Percentiles rank a stretch among this genome's conserved stretches.
These are phyloP conservation scores for Euphydryas editha DNA, from an alignment of 2,888 invertebrate species.

Conservation along the genomic window DNA sequence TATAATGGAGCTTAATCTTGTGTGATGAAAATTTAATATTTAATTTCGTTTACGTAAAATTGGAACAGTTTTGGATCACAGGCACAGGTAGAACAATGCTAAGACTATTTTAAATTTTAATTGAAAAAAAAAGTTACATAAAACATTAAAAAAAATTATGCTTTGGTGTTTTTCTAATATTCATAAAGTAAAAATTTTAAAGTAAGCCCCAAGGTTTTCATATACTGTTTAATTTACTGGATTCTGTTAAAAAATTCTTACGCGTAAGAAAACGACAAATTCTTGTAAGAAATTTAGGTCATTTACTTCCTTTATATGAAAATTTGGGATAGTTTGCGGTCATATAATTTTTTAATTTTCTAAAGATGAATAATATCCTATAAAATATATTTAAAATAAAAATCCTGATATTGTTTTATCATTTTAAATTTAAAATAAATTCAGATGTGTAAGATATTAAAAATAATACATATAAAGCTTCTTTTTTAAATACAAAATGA, in stretches of 20 bases:
- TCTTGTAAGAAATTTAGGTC: constrained; percentile 19
- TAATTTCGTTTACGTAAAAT: no score
- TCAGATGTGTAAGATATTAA: not conserved
- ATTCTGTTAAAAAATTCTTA: constrained; percentile 15
- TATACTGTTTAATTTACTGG: not conserved
- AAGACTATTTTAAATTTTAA: no score
- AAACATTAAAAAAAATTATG: no score
- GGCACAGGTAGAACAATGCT: no score
- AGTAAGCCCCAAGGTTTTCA: constrained; percentile 3
- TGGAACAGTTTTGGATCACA: no score
- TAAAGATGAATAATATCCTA: constrained; percentile 21
- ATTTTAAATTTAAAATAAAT: no score
- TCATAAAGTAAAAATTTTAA: not conserved
- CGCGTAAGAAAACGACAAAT: constrained; percentile 7
- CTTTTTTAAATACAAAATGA: no score
- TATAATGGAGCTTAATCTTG: no score
- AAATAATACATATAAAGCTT: not conserved
- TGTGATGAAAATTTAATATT: no score
- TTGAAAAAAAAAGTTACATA: no score
- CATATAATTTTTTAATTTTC: constrained; percentile 13
- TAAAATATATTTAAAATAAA: not conserved
- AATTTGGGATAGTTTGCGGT: constrained; percentile 16
- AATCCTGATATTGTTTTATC: no score
- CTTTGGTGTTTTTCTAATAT: no score
- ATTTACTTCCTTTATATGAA: constrained; percentile 27